Evolutionary conservation across 2,797 vertebrate genomes (phyloP), one percentile per base, ranked within the genome.

Genomic region (Psittacula echo): DNA sequence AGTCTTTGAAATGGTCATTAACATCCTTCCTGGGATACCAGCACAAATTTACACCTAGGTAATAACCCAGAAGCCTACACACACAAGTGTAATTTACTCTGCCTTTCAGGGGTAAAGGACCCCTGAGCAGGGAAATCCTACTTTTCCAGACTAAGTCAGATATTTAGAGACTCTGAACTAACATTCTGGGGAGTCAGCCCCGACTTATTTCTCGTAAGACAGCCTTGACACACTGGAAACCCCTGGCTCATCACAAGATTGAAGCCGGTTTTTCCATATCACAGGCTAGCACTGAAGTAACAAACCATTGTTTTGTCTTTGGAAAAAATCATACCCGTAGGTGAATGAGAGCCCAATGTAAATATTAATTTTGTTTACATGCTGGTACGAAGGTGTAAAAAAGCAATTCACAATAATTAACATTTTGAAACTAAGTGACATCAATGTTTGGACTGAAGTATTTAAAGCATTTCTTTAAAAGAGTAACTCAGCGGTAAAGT

Each of bases 1-100:
- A 42, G 60, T 12, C 78, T 95, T 93, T 93, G 93, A 85, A 89
- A 83, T 32, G 37, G 50, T 73, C 82, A 92, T 95, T 78, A 93
- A 53, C 74, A 82, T 71, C 82, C 89, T 93, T 92, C 54, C 76
- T 64, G 79, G 76, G 83, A 60, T 60, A 74, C 13, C 71, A 47
- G 60, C 44, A 82, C 67, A 7, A 90, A 87, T 87, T 91, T 90
- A 89, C 85, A 93, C 74, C 41, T 44, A 41, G 80, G 88, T 66
- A 85, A 53, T 5, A 92, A 73, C n/a, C 60, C 80, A 76, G 15
- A 32, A 76, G 42, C 30, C 27, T 61, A 19, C 7, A 0, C 32
- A 42, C 0, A 2, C 44, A 26, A 67, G 44, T 37, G 45, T 10
- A 62, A 81, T 62, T 41, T 64, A 41, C 51, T 65, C 68, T 77